Conservation (phyloP, 2,113 vertebrate species). For the Thamnophis sirtalis region DNA sequence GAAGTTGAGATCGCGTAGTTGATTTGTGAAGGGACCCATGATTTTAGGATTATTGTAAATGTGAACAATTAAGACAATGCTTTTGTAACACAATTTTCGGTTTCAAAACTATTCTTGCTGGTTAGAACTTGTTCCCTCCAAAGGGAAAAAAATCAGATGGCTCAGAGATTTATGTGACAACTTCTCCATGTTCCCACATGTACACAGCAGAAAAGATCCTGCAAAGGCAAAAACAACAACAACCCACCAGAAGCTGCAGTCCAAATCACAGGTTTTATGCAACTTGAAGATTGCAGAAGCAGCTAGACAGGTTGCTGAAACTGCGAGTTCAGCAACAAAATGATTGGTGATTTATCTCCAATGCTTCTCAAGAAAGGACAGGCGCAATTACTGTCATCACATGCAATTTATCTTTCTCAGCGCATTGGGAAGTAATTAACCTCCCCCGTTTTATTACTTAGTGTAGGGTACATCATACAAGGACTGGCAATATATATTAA, state of each 20-base stretch:
- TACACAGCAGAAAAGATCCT: background rate
- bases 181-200: background rate
- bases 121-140: background rate
- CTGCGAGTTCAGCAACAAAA: conserved; percentile 33
- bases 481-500: background rate
- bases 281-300: background rate
- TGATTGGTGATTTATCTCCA: conserved; percentile 35
- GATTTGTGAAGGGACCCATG: background rate
- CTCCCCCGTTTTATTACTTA: background rate
- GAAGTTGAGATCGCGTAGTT: background rate
- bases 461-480: background rate
- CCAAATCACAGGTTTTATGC: conserved; percentile 3
- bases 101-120: background rate
- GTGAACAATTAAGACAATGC: background rate
- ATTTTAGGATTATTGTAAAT: background rate
- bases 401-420: conserved; percentile 15
- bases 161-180: background rate
- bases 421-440: conserved; percentile 32
- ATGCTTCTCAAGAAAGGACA: conserved; percentile 15
- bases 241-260: conserved; percentile 1
- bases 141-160: background rate
- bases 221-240: background rate
- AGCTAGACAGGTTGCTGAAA: conserved; percentile 23
- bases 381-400: conserved; percentile 17
- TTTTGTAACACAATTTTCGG: background rate